Evolutionary conservation across 2,797 vertebrate genomes (phyloP).

Genomic region (Mormyrops boulengeri): DNA sequence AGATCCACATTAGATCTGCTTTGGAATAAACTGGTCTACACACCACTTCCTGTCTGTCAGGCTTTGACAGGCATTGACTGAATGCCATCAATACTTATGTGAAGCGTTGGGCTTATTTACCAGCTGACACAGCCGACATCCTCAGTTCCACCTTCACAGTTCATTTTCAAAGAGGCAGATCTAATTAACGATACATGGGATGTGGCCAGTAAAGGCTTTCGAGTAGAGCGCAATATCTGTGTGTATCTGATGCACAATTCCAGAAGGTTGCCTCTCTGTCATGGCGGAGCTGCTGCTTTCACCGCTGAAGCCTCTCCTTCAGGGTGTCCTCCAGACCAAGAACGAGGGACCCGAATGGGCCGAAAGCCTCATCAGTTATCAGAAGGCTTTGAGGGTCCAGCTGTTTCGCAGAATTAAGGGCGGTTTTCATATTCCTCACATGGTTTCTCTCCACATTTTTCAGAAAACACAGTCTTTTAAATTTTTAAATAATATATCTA

Average conservation of each 20-base stretch:
- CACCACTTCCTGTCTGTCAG: not conserved
- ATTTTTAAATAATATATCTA: not conserved
- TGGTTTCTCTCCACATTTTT: not conserved
- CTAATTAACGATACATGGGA: not conserved
- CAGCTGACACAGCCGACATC: not conserved
- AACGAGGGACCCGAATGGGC: not conserved
- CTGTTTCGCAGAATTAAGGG: no score
- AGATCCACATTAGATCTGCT: not conserved
- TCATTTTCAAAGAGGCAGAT: slow-evolving; percentile 3
- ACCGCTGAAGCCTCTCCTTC: not conserved
- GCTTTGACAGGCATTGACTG: not conserved
- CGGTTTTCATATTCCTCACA: not conserved
- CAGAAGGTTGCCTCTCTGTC: not conserved
- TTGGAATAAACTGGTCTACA: not conserved
- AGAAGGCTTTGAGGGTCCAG: not conserved
- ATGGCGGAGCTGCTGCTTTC: not conserved
- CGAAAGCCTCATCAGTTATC: not conserved
- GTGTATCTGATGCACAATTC: not conserved
- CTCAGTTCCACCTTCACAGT: not conserved
- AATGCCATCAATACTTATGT: not conserved
- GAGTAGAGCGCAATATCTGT: not conserved
- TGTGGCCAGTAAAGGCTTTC: not conserved
- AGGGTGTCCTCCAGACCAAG: not conserved
- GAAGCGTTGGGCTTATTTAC: not conserved
- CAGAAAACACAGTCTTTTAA: not conserved